Evolutionary conservation across 37 sponge, comb jelly and placozoan species (phyloP).

Genomic region (Amphimedon queenslandica): DNA sequence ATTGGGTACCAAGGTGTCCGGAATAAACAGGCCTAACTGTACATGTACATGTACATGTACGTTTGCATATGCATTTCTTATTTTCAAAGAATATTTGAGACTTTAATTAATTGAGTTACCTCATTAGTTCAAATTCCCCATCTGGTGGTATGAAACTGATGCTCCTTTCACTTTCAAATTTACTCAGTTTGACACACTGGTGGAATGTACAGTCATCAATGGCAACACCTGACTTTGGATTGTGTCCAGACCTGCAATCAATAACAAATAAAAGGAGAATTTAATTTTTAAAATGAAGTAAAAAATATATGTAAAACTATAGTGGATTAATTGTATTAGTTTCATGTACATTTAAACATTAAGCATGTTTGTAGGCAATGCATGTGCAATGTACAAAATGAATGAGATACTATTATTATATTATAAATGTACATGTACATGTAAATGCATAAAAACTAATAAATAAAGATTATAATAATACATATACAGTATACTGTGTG

Average conservation of each 20-base stretch:
- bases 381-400: too few relatives aligned
- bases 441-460: not conserved
- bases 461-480: not conserved
- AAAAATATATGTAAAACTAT: too few relatives aligned
- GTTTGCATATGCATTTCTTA: not conserved
- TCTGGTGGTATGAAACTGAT: constrained; percentile 99
- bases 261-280: too few relatives aligned
- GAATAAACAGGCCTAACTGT: too few relatives aligned
- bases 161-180: constrained; percentile 94
- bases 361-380: too few relatives aligned
- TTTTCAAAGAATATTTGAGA: not conserved
- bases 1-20: too few relatives aligned
- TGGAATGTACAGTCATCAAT: constrained; percentile 98
- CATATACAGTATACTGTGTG: not conserved
- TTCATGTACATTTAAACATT: too few relatives aligned
- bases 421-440: not conserved
- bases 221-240: constrained; percentile 61
- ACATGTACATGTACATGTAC: not conserved
- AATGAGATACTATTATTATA: too few relatives aligned
- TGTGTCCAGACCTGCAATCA: constrained; percentile 45
- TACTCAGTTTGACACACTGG: constrained; percentile 96
- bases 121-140: constrained; percentile 97
- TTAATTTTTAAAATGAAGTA: too few relatives aligned
- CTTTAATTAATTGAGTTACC: constrained; percentile 44
- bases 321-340: too few relatives aligned